Evolutionary conservation across 2,797 vertebrate genomes (phyloP), one percentile per base, ranked within the genome.

Genomic region (Falco columbarius): DNA sequence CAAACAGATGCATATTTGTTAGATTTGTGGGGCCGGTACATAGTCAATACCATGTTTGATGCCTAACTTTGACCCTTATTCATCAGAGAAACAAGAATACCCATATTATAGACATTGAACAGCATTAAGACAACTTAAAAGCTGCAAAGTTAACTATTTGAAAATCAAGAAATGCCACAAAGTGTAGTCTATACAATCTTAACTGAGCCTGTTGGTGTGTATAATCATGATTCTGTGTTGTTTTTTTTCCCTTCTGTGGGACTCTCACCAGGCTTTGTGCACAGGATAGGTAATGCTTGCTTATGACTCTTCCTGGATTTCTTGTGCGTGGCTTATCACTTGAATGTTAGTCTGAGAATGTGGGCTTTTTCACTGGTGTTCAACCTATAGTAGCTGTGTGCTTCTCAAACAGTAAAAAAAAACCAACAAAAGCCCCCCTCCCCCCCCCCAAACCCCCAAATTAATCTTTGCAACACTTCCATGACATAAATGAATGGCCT

Each of bases 171-270:
- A 80, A 67, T 79, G 10, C 7, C 32, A 42, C 47, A 40, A 77
- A 74, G 27, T 30, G n/a, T 51, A 42, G 19, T 46, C 38, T 49
- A 0, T 34, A 29, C 27, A 72, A 9, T 30, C 12, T 76, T 79
- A 75, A 29, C 22, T 89, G 30, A 67, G 12, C 30, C 32, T 58
- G 34, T n/a, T 32, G 58, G 14, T 81, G 14, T 34, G 8, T 38
- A 24, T 36, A 26, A 71, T 40, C 5, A 38, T 0, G 2, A 86
- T 44, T 44, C 16, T 38, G 38, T 21, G 1, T 93, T 61, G 55
- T 2, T 0, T 63, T 29, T 36, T 15, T 1, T 56, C 1, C 55
- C 42, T 61, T 38, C 6, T 59, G 12, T n/a, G 32, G 17, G 14
- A 38, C 5, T 46, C 12, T 91, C 7, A 12, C 12, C n/a, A 34